Percentiles rank a stretch among this genome's conserved stretches.
These are phyloP conservation scores for Fissipunctia ypsillon DNA, from an alignment of 2,888 invertebrate genomes.

Conservation along the genomic window DNA sequence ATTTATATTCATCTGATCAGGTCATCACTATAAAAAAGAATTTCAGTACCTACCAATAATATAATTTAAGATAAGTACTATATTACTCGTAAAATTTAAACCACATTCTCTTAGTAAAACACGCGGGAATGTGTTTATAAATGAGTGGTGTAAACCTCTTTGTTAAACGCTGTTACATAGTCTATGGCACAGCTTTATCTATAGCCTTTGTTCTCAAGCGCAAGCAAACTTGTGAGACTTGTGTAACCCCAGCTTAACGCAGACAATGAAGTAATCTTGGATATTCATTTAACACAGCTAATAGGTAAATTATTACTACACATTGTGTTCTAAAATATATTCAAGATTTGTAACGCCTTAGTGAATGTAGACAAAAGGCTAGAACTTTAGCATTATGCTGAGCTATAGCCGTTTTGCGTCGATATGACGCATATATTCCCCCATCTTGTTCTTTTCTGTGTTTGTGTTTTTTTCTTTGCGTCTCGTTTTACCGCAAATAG, in stretches of 20 bases:
- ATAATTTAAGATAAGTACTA: not conserved
- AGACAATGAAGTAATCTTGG: conserved; percentile 56
- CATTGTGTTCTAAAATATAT: conserved; percentile 40
- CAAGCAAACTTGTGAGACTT: conserved; percentile 40
- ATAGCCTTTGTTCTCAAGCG: conserved; percentile 51
- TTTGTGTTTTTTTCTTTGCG: no score
- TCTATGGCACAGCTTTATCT: conserved; percentile 38
- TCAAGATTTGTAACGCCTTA: conserved; percentile 6
- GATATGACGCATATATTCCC: not conserved
- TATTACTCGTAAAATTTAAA: not conserved
- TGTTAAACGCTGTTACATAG: conserved; percentile 46
- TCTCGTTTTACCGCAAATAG: no score
- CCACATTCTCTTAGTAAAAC: conserved; percentile 7
- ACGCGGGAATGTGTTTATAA: conserved; percentile 23
- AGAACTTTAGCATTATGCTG: conserved; percentile 7
- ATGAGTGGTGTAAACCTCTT: conserved; percentile 39
- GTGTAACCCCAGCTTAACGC: conserved; percentile 43
- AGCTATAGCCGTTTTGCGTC: not conserved
- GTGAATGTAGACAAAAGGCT: conserved; percentile 7
- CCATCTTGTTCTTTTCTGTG: not conserved
- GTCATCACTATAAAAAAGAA: no score
- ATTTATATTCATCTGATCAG: no score
- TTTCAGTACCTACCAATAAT: not conserved
- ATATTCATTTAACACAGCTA: conserved; percentile 52
- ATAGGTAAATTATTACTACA: conserved; percentile 50